Evolutionary conservation across 2,888 invertebrate genomes (phyloP), one percentile per base, ranked within the genome.

Genomic region (Ectobius pallidus): DNA sequence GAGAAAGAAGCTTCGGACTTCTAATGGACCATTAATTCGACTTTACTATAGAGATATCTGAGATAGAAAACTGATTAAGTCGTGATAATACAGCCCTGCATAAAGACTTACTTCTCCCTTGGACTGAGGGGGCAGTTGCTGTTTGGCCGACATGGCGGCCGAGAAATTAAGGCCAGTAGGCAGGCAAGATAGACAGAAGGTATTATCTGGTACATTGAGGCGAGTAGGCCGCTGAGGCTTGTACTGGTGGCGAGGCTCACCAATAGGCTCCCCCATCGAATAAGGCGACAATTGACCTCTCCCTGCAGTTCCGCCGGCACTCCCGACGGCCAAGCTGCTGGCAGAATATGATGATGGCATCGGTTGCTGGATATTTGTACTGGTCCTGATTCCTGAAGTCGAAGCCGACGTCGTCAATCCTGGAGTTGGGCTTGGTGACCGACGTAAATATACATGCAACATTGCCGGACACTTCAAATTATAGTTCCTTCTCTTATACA

Each of bases 151-250:
- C 74, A 78, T 72, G 27, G 80, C 80, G 30, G 78, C 78, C 44
- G 79, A 77, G 78, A 80, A 79, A 62, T 75, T 77, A 69, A 80
- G 77, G 52, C 78, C 77, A 9, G 75, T 73, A 18, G 81, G 81
- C 20, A 79, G 79, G 77, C 81, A 80, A 39, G 80, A 81, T 69
- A 81, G 78, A 73, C 81, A 81, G 27, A 44, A 65, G 6, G 44
- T 27, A 22, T 46, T 65, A 27, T 65, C 65, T 75, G 73, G 75
- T 52, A 69, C 68, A 39, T 34, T 55, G 63, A 69, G 75, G 61
- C 42, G 61, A 20, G 52, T 68, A 27, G 67, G 75, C 7, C 72
- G 67, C 62, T 69, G 71, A 1, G 68, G 61, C 42, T 69, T 32
- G 62, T 70, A 73, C 63, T 58, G 71, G 65, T 70, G 72, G 39